phyloP scores from a whole-genome alignment of 2,797 vertebrate species.

The Hylomyscus alleni region DNA sequence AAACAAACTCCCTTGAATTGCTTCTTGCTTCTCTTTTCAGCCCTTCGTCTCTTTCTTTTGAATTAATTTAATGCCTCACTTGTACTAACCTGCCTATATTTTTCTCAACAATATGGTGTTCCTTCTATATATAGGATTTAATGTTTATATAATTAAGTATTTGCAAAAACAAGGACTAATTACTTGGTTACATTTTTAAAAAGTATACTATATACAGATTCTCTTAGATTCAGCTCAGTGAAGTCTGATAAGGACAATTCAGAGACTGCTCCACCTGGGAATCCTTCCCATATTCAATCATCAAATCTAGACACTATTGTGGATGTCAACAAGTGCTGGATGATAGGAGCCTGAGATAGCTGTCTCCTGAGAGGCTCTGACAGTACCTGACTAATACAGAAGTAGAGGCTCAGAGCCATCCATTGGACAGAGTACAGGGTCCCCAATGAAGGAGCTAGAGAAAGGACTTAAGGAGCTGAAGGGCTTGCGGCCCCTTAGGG shows the following conservation, averaged over 20 bases:
- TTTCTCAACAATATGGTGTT: slow-evolving; percentile 62
- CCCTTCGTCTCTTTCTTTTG: slow-evolving; percentile 27
- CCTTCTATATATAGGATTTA: background rate
- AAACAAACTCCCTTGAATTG: slow-evolving; percentile 51
- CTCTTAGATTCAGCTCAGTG: background rate
- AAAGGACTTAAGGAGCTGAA: too few relatives aligned
- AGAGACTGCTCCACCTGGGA: too few relatives aligned
- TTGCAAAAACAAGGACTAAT: background rate
- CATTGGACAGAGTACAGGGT: too few relatives aligned
- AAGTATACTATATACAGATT: background rate
- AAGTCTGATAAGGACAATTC: background rate
- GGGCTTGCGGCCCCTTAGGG: too few relatives aligned
- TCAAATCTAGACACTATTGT: too few relatives aligned
- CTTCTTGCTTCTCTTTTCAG: slow-evolving; percentile 49
- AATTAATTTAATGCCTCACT: slow-evolving; percentile 47
- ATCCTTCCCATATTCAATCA: too few relatives aligned
- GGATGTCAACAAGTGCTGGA: too few relatives aligned
- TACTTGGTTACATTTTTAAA: background rate
- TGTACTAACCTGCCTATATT: slow-evolving; percentile 55
- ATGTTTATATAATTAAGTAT: slow-evolving; percentile 31
- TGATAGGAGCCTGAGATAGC: too few relatives aligned
- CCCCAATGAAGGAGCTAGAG: too few relatives aligned
- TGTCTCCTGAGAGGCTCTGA: too few relatives aligned
- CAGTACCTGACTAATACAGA: too few relatives aligned
- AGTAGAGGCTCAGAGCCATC: too few relatives aligned